phyloP scores from a whole-genome alignment of 2,888 invertebrate species.

The Agrotis puta region DNA sequence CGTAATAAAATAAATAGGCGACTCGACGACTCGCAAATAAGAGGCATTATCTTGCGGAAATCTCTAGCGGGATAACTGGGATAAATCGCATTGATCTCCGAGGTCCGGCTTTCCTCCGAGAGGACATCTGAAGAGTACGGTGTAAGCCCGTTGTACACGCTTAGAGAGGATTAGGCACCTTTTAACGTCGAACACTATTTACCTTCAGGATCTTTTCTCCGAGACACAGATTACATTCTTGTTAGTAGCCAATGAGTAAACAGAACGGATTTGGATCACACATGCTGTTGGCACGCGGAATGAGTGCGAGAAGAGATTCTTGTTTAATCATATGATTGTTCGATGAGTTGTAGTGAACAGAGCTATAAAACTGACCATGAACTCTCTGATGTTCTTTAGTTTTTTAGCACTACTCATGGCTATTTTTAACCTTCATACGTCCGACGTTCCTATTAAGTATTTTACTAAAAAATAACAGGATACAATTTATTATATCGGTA shows the following conservation, averaged over 20 bases:
- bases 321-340: constrained; percentile 43
- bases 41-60: constrained; percentile 79
- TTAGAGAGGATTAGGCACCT: constrained; percentile 86
- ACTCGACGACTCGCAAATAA: constrained; percentile 73
- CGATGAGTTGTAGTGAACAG: constrained; percentile 38
- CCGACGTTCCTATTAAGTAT: background rate
- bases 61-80: constrained; percentile 72
- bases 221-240: constrained; percentile 76
- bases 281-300: constrained; percentile 50
- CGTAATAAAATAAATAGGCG: constrained; percentile 69
- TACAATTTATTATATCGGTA: background rate
- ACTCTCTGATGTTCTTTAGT: constrained; percentile 15
- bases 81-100: constrained; percentile 85
- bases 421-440: constrained; percentile 14
- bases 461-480: constrained; percentile 5
- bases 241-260: constrained; percentile 75
- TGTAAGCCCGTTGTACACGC: constrained; percentile 87
- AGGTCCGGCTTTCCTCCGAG: constrained; percentile 81
- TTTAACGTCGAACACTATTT: constrained; percentile 87
- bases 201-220: constrained; percentile 75
- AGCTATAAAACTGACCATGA: constrained; percentile 35
- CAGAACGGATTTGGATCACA: constrained; percentile 66
- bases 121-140: constrained; percentile 81
- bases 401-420: background rate
- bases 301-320: constrained; percentile 25